Base-by-base conservation (phyloP, 2,797 vertebrate genomes). In the Spinus olivaceus region DNA sequence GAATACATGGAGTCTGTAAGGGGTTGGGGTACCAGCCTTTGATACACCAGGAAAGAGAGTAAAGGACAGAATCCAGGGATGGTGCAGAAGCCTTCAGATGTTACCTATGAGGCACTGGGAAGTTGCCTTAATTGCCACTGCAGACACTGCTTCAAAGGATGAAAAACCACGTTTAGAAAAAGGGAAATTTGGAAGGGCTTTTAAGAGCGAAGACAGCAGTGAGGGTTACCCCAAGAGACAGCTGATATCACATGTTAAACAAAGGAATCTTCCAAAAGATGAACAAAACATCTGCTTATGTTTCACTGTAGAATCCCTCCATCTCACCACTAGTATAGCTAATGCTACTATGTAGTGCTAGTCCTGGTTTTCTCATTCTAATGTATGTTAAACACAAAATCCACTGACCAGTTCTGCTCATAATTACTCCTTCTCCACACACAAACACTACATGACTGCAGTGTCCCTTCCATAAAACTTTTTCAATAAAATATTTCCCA, bases 1-100 rank as follows among this genome's bases (percentile, higher is more conserved):
- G 33, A 51, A 51, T 2, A 30, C 44, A 22, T 0, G 1, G 23
- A 73, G 8, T 14, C 14, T 56, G 7, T 28, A 70, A 1, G 5
- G 25, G 8, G 5, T 8, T 59, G 61, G 23, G 11, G 6, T 19
- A 54, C 18, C 69, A 78, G 53, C 27, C 53, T 56, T 14, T 2
- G 1, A 60, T 17, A 63, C 12, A 24, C 2, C 9, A 42, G 8
- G 10, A 13, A 85, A 65, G 41, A 17, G 28, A 65, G 39, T 30
- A 82, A 47, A 72, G 21, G 22, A 49, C 30, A 65, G 41, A 77
- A 46, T 5, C 42, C 30, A 73, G 46, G 9, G 37, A 51, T 5
- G 17, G 14, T 33, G 19, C 44, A 47, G 57, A 82, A 88, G n/a
- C 5, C 24, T 63, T 23, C 23, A 12, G 18, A 30, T 51, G 35